Conservation (phyloP, 1,140 invertebrate genomes). For the Leptinotarsa lineolata region DNA sequence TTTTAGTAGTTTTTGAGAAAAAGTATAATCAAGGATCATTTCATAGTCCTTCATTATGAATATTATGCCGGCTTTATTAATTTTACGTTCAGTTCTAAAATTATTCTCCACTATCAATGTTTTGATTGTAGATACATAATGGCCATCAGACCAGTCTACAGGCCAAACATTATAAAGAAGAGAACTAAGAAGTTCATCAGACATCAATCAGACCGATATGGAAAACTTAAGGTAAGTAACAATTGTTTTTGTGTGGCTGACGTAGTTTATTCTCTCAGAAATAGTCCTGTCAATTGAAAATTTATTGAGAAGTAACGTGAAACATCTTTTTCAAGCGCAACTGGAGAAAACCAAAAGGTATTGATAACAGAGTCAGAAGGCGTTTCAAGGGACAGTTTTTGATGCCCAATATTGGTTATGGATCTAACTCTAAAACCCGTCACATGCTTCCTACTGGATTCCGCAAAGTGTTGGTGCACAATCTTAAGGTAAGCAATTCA, state of each 20-base stretch:
- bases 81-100: background rate
- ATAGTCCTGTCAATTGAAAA: no score
- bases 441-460: conserved; percentile 98
- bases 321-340: conserved; percentile 64
- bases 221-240: conserved; percentile 80
- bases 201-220: conserved; percentile 96
- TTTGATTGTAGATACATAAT: conserved; percentile 31
- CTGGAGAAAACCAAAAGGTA: conserved; percentile 95
- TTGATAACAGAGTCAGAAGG: conserved; percentile 98
- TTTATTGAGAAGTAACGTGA: background rate
- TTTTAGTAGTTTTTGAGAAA: background rate
- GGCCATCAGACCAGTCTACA: conserved; percentile 79
- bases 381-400: conserved; percentile 98
- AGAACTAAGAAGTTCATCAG: conserved; percentile 95
- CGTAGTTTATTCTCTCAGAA: conserved; percentile 13
- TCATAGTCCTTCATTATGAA: no score
- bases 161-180: conserved; percentile 92
- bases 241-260: conserved; percentile 4
- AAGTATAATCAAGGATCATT: no score
- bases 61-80: no score
- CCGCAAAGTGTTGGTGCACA: conserved; percentile 82
- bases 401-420: conserved; percentile 99
- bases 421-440: conserved; percentile 89
- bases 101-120: background rate
- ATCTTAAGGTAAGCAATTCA: conserved; percentile 71